Evolutionary conservation across 2,797 vertebrate genomes (phyloP), one percentile per base, ranked within the genome.

Genomic region (Macroramphosus scolopax): DNA sequence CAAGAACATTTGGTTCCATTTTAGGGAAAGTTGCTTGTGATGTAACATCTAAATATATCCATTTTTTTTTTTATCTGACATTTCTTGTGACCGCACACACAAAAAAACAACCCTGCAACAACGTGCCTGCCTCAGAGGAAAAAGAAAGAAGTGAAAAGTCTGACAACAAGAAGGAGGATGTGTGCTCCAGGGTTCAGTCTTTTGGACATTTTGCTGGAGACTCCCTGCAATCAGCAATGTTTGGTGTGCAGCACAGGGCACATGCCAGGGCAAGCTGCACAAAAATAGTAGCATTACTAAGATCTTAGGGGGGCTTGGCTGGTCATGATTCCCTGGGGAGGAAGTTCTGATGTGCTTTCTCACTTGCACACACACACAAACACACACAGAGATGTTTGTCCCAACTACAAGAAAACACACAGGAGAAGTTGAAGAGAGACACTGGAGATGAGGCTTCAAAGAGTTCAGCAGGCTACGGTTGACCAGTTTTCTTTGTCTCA

Each of bases 221-320:
- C 56, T 66, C 46, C 55, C 54, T 56, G 59, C 63, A 60, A 64
- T 80, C 71, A 74, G 69, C 20, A 1, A 13, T 59, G 69, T 75
- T 79, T 63, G 58, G 18, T 72, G 58, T 73, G 57, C 51, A 32
- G 58, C 51, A 30, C 20, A 6, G 64, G 58, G 59, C 58, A 38
- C 49, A 24, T 55, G 66, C 32, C 33, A 17, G 65, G 55, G 36
- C 69, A 68, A 57, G 42, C 63, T 49, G 56, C 54, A 51, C 60
- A 47, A 52, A 77, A 80, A 77, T 65, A 72, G 77, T 8, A 53
- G 65, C 48, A 67, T 66, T 68, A 69, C 65, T 46, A 18, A 61
- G 48, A 72, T 66, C 60, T 70, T 56, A 39, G 32, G 32, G 48
- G 28, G 45, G 41, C 51, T 64, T 43, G 58, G 62, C 45, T 73